These are phyloP conservation scores for Tachina lurida DNA, from an alignment of 2,888 invertebrate genomes.

Conservation along the genomic window DNA sequence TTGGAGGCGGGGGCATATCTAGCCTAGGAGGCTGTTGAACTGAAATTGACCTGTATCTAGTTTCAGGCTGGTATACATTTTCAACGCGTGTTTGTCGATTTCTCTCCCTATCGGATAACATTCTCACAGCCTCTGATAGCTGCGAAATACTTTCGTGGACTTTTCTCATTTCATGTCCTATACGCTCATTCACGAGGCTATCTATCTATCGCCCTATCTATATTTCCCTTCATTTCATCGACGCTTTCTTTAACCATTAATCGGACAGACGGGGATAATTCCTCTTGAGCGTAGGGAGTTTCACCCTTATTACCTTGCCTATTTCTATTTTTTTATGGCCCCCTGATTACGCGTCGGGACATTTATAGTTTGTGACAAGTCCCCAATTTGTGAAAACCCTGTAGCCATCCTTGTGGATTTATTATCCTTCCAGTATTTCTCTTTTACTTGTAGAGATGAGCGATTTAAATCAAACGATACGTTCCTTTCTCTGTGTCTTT, in stretches of 20 bases:
- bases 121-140: not conserved
- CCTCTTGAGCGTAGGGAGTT: not conserved
- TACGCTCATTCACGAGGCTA: not conserved
- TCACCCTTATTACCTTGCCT: not conserved
- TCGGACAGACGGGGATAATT: not conserved
- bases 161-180: not conserved
- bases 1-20: too few species aligned
- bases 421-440: not conserved
- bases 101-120: not conserved
- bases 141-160: not conserved
- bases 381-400: not conserved
- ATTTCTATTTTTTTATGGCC: not conserved
- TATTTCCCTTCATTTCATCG: not conserved
- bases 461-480: too few species aligned
- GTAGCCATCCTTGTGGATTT: not conserved
- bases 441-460: not conserved
- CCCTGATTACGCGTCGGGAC: not conserved
- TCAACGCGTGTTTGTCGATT: not conserved
- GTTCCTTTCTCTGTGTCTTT: too few species aligned
- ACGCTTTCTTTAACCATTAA: conserved; percentile 3
- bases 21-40: not conserved
- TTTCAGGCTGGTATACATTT: not conserved
- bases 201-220: not conserved
- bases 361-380: not conserved
- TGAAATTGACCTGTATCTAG: too few species aligned